These are phyloP conservation scores for Xenotilapia longispinis DNA, from an alignment of 2,113 vertebrate species.

Conservation along the genomic window DNA sequence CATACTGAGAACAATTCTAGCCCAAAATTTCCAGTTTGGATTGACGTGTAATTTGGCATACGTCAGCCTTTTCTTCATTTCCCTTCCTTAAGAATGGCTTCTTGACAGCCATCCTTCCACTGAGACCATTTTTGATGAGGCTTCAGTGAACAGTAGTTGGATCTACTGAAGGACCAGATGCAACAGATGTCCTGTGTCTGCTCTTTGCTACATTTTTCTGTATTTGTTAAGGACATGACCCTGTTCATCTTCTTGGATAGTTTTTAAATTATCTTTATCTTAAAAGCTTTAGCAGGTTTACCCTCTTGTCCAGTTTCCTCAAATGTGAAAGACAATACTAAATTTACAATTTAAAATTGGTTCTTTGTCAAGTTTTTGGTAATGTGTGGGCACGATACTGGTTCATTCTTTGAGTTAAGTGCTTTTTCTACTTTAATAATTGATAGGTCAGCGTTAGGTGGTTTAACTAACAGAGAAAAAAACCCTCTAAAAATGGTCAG, in stretches of 20 bases:
- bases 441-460: background rate
- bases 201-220: background rate
- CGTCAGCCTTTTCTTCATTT: background rate
- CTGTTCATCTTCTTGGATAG: background rate
- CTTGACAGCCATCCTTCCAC: background rate
- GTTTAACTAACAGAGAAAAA: background rate
- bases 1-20: background rate
- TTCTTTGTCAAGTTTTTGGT: background rate
- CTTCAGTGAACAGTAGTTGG: background rate
- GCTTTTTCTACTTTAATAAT: background rate
- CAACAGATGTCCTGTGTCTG: background rate
- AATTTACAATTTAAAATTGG: background rate
- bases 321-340: background rate
- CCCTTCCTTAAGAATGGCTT: background rate
- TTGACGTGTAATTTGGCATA: background rate
- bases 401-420: background rate
- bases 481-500: background rate
- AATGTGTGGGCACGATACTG: background rate
- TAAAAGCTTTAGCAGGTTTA: background rate
- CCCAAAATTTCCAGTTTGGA: background rate
- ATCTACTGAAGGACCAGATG: background rate
- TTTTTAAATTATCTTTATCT: background rate
- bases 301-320: background rate
- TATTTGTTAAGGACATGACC: background rate
- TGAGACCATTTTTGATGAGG: background rate